Conservation (phyloP, 2,888 invertebrate species). For the Drosophila barbarae region DNA sequence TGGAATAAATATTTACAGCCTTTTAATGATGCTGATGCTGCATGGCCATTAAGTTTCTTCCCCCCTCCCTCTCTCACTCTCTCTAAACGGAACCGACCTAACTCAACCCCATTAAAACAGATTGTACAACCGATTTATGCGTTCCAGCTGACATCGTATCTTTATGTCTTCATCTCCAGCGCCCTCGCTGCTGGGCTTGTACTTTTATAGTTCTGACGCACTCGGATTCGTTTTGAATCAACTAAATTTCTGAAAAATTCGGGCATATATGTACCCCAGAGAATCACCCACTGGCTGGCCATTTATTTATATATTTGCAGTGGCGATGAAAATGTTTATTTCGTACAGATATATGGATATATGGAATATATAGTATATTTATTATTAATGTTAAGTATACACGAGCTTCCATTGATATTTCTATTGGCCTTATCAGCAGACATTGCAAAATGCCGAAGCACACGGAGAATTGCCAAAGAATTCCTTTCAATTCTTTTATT, state of each 20-base stretch:
- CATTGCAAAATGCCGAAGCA: slow-evolving; percentile 8
- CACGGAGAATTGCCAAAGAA: slow-evolving; percentile 7
- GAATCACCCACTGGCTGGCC: slow-evolving; percentile 5
- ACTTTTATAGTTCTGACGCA: slow-evolving; percentile 29
- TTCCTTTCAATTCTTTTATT: slow-evolving; percentile 11
- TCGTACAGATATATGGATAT: slow-evolving; percentile 11
- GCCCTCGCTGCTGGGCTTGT: not conserved
- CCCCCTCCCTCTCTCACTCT: no score
- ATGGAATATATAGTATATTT: not conserved
- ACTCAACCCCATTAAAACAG: slow-evolving; percentile 12
- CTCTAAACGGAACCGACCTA: slow-evolving; percentile 23
- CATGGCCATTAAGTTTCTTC: slow-evolving; percentile 11
- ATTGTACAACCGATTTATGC: slow-evolving; percentile 20
- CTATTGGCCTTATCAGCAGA: slow-evolving; percentile 33
- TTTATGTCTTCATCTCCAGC: slow-evolving; percentile 3
- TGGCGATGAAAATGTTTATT: slow-evolving; percentile 13
- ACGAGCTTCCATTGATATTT: slow-evolving; percentile 36
- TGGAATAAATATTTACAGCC: slow-evolving; percentile 14
- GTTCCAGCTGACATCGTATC: slow-evolving; percentile 13
- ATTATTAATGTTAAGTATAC: slow-evolving; percentile 20
- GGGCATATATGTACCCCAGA: not conserved
- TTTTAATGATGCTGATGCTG: slow-evolving; percentile 5
- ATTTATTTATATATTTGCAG: slow-evolving; percentile 35
- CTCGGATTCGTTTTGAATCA: slow-evolving; percentile 17
- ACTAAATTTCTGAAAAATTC: slow-evolving; percentile 16